Evolutionary conservation across 2,888 invertebrate species (phyloP), one percentile per base, ranked within the genome.

Genomic region (Aporophyla lueneburgensis): DNA sequence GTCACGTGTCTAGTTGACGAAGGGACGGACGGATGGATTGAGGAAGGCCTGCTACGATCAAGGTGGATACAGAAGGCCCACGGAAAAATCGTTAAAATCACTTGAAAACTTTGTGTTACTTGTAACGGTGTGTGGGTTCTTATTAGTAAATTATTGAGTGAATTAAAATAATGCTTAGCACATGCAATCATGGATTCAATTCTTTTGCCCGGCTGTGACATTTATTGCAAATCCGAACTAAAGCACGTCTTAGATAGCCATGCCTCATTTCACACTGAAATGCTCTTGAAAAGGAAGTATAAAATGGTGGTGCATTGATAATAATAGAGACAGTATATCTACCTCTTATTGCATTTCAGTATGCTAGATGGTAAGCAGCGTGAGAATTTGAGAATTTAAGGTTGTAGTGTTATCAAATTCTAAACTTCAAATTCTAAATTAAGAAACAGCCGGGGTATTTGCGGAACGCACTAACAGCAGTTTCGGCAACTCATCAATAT

Each of bases 1-100:
- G 81, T 87, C 86, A 83, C 68, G n/a, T 56, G 77, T 84, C 83
- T 63, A 59, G 75, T 84, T 84, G 87, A 87, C 83, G 81, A 84
- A 88, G 85, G 88, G 83, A 85, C 76, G 66, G 56, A 54, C 49
- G 67, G 79, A 76, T 71, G 59, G 66, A 73, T 72, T 72, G 83
- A 78, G 66, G 65, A 78, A 69, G 71, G 54, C 72, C 71, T 43
- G 43, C 14, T 5, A 56, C 40, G 2, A n/a, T 7, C 27, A 3
- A 62, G 16, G 24, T 24, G 6, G 10, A 2, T 12, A 6, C 83
- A 78, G 71, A 83, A 82, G 78, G 51, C 49, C 24, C 49, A 77
- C 5, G 4, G 12, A 12, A 3, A 21, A 9, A 7, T 1, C 2
- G 0, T 12, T 0, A n/a, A 40, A 43, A 27, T 21, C 2, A 10